Evolutionary conservation across 2,113 vertebrate genomes (phyloP), one percentile per base, ranked within the genome.

Genomic region (Micronycteris hirsuta): DNA sequence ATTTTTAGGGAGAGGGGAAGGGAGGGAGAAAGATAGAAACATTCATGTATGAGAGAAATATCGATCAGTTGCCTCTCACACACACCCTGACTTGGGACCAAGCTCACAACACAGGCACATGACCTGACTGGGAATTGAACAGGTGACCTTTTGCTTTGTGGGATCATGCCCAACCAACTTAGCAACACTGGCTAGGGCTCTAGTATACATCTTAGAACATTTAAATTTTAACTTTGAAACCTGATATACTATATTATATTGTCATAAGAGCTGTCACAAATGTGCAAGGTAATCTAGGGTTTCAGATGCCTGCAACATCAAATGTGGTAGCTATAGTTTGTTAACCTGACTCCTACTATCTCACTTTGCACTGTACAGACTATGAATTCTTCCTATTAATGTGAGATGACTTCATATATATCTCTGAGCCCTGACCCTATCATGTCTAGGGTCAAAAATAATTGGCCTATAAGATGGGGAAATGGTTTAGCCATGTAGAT

Each of bases 171-270:
- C 28, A 63, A 63, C 61, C 28, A 28, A 63, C 61, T 63, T 12
- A 63, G 13, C 61, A 28, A 63, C 61, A 63, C 28, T 31, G 33
- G 63, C 33, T 33, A 67, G 33, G 63, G 16, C 33, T 11, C 56
- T 80, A 67, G 13, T 43, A 12, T 81, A 78, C 43, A 52, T 94
- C 47, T 54, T 91, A 86, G 80, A 97, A 86, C 26, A 85, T 54
- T 73, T 87, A 74, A 22, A 63, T 45, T 94, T 92, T 80, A 45
- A 61, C 89, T 95, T 86, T 49, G 67, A 76, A 76, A 76, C 7
- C 12, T 67, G 89, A 89, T 95, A 91, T 93, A 38, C 56, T 38
- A 88, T 96, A 68, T 98, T 97, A 88, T 96, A 68, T 98, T 97
- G 97, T 85, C 73, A 85, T 94, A 89, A 96, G 52, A 90, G 88